These are phyloP conservation scores for Metaphire vulgaris DNA, from an alignment of 1,140 invertebrate species.

Conservation along the genomic window DNA sequence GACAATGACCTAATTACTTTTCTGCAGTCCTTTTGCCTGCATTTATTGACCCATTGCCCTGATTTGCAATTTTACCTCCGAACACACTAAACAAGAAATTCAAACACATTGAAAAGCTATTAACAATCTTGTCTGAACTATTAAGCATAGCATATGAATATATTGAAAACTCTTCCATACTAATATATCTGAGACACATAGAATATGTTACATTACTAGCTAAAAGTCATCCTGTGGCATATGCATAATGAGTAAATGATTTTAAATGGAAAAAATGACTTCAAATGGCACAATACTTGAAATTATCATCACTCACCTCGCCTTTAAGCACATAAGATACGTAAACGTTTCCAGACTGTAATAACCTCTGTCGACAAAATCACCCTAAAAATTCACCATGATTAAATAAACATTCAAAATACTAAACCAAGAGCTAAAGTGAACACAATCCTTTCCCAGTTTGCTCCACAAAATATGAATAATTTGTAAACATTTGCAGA, in stretches of 20 bases:
- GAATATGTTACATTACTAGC: background rate
- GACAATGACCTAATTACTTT: background rate
- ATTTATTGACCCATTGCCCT: background rate
- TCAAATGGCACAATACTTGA: background rate
- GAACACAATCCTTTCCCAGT: too few species aligned
- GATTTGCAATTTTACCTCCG: too few species aligned
- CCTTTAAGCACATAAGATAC: constrained; percentile 80
- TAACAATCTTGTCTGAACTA: background rate
- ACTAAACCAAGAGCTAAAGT: too few species aligned
- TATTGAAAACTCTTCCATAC: background rate
- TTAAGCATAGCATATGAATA: background rate
- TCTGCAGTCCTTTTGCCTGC: background rate
- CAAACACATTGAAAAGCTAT: background rate
- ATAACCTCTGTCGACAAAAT: constrained; percentile 96
- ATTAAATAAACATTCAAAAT: too few species aligned
- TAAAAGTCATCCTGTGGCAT: too few species aligned
- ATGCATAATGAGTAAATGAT: too few species aligned
- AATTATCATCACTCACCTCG: constrained; percentile 54
- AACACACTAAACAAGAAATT: background rate
- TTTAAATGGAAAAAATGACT: constrained; percentile 18
- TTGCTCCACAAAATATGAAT: too few species aligned
- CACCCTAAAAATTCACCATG: constrained; percentile 63
- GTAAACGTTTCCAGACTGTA: constrained; percentile 97
- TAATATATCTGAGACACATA: background rate
- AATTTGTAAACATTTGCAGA: too few species aligned